Conservation (phyloP, 2,888 invertebrate species). For the Marronus borbonicus region DNA sequence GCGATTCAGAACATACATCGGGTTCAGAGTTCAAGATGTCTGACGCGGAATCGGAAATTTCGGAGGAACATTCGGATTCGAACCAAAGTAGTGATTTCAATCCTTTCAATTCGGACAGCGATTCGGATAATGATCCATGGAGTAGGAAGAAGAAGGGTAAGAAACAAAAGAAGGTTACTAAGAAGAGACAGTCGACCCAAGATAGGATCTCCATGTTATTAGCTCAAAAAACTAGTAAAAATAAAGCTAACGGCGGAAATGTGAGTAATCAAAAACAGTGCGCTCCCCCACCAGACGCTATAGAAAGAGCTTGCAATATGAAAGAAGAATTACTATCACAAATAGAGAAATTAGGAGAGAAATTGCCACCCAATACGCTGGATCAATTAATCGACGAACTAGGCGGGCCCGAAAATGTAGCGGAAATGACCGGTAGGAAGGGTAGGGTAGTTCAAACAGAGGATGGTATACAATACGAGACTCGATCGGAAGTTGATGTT, state of each 20-base stretch:
- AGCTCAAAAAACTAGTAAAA: slow-evolving; percentile 69
- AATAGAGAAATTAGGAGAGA: slow-evolving; percentile 89
- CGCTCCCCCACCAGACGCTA: slow-evolving; percentile 85
- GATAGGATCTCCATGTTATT: slow-evolving; percentile 85
- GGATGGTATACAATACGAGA: slow-evolving; percentile 96
- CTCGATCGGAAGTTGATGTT: slow-evolving; percentile 94
- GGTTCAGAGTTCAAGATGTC: slow-evolving; percentile 75
- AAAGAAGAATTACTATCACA: slow-evolving; percentile 90
- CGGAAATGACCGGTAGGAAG: slow-evolving; percentile 99
- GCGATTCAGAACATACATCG: slow-evolving; percentile 73
- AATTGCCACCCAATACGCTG: slow-evolving; percentile 95
- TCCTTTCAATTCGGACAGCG: slow-evolving; percentile 89
- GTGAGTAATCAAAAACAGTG: slow-evolving; percentile 66
- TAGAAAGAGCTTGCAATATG: slow-evolving; percentile 92
- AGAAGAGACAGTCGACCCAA: slow-evolving; percentile 74
- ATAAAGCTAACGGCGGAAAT: slow-evolving; percentile 65
- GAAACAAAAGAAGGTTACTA: slow-evolving; percentile 65
- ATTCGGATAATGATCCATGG: slow-evolving; percentile 82
- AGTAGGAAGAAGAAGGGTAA: slow-evolving; percentile 65
- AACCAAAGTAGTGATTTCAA: slow-evolving; percentile 89
- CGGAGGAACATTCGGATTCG: slow-evolving; percentile 73
- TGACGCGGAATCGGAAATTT: slow-evolving; percentile 71
- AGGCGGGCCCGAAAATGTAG: slow-evolving; percentile 97
- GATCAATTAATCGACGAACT: slow-evolving; percentile 99
- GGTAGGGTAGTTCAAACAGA: slow-evolving; percentile 94